These are phyloP conservation scores for Centroberyx gerrardi DNA, from an alignment of 2,797 vertebrate genomes.

Conservation along the genomic window DNA sequence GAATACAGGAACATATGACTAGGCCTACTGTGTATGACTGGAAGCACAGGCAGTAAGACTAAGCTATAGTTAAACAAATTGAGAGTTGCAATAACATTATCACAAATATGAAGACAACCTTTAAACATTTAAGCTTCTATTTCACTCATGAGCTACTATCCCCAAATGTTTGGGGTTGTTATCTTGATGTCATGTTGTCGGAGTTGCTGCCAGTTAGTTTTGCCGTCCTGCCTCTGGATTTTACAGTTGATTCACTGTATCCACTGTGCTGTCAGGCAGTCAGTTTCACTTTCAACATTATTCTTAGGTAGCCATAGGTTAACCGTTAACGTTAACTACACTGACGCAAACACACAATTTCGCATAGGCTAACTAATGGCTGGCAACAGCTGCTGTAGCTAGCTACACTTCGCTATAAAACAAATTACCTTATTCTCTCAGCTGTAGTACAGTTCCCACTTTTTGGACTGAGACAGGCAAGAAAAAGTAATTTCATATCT, in stretches of 20 bases:
- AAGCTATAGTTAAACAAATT: background rate
- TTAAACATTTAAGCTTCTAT: too few relatives aligned
- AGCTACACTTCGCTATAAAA: slow-evolving; percentile 5
- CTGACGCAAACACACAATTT: background rate
- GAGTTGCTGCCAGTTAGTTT: too few relatives aligned
- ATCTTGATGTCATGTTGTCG: too few relatives aligned
- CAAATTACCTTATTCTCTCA: slow-evolving; percentile 89
- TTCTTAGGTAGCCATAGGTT: background rate
- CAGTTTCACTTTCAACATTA: background rate
- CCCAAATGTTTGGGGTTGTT: too few relatives aligned
- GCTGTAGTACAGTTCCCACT: slow-evolving; percentile 95
- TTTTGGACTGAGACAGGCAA: slow-evolving; percentile 89
- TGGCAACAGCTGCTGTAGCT: slow-evolving; percentile 8
- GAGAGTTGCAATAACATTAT: background rate
- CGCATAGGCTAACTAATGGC: background rate
- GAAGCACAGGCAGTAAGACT: background rate
- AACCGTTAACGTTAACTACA: background rate
- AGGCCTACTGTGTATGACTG: background rate
- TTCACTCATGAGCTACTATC: too few relatives aligned
- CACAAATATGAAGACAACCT: too few relatives aligned
- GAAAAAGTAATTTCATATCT: slow-evolving; percentile 91
- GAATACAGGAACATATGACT: too few relatives aligned
- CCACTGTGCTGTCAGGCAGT: background rate
- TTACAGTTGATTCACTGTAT: too few relatives aligned
- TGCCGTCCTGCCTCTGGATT: too few relatives aligned